phyloP scores from a whole-genome alignment of 2,797 vertebrate species.

The Oreonectes daqikongensis region DNA sequence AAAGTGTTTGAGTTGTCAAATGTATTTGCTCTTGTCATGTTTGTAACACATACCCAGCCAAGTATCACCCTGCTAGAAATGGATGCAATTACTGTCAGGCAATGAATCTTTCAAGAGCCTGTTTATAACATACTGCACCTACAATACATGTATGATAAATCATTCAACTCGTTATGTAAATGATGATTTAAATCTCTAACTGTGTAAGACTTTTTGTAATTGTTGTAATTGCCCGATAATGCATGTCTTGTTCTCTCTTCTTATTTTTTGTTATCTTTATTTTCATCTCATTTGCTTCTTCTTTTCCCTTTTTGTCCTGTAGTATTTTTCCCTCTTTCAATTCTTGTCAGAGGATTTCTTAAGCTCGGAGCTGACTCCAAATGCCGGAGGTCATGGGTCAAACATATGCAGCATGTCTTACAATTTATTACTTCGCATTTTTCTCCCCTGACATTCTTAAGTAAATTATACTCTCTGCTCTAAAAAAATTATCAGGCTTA shows the following conservation, averaged over 20 bases:
- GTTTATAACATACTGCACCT: too few relatives aligned
- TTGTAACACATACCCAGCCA: neutral
- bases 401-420: slow-evolving; percentile 89
- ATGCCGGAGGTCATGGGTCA: slow-evolving; percentile 94
- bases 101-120: too few relatives aligned
- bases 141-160: neutral
- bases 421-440: slow-evolving; percentile 93
- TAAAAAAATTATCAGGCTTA: slow-evolving; percentile 64
- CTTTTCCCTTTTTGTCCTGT: slow-evolving; percentile 24
- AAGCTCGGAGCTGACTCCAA: slow-evolving; percentile 83
- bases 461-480: slow-evolving; percentile 81
- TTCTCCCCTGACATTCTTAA: slow-evolving; percentile 93
- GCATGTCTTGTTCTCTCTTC: slow-evolving; percentile 50
- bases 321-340: slow-evolving; percentile 41
- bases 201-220: neutral
- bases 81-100: neutral
- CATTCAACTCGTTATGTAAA: neutral
- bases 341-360: slow-evolving; percentile 74
- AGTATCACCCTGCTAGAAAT: neutral
- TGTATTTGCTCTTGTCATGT: neutral
- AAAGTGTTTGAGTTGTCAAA: slow-evolving; percentile 11
- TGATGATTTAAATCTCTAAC: neutral
- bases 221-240: neutral
- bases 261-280: slow-evolving; percentile 55
- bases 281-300: slow-evolving; percentile 51